phyloP scores from a whole-genome alignment of 2,113 vertebrate species.

The Phylloscopus trochiloides region DNA sequence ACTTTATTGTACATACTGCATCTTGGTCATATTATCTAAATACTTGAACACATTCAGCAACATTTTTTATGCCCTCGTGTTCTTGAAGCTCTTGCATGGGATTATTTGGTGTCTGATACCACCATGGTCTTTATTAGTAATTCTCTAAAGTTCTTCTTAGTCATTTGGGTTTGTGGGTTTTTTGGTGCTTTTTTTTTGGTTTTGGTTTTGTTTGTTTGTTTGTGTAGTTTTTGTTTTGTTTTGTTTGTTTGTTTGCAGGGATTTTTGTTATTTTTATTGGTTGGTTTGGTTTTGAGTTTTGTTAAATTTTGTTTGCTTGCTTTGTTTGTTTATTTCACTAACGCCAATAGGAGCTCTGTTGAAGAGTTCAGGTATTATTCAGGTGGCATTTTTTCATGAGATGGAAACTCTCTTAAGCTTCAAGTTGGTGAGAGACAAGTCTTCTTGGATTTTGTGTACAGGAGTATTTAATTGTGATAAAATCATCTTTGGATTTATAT shows the following conservation, averaged over 20 bases:
- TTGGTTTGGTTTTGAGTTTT: neutral
- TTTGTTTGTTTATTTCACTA: neutral
- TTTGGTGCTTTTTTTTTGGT: too few relatives aligned
- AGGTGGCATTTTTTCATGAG: neutral
- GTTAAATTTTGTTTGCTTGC: neutral
- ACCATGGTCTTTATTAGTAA: neutral
- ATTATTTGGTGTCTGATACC: neutral
- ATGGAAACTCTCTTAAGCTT: neutral
- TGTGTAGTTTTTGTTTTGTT: neutral
- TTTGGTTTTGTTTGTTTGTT: neutral
- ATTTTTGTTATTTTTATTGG: neutral
- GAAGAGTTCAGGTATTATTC: neutral
- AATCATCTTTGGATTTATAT: neutral
- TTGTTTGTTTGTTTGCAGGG: neutral
- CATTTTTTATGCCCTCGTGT: neutral
- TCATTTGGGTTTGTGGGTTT: rapidly evolving
- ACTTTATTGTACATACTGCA: neutral
- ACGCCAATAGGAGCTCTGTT: neutral
- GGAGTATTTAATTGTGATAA: neutral
- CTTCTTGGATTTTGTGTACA: neutral
- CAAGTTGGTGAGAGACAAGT: neutral
- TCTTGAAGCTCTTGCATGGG: neutral
- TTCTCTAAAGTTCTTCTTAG: neutral
- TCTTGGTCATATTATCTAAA: neutral
- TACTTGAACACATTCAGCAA: neutral